Evolutionary conservation across 2,888 invertebrate genomes (phyloP).

Genomic region (Parascotia fuliginaria): DNA sequence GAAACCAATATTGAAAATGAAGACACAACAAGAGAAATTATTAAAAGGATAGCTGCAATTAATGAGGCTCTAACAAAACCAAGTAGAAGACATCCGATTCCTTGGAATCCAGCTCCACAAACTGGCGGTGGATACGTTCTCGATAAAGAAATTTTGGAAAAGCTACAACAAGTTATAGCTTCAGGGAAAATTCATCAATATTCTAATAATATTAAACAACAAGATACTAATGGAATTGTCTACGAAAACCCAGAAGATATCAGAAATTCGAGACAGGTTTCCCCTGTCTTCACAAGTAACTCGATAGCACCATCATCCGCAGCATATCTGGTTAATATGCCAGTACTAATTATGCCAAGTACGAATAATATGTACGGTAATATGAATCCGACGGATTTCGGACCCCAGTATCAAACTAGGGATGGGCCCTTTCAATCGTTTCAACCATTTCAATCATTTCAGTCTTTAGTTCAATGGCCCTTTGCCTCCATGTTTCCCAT

Average conservation of each 20-base stretch:
- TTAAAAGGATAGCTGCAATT: slow-evolving; percentile 84
- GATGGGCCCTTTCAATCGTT: too few relatives aligned
- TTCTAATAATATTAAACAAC: slow-evolving; percentile 41
- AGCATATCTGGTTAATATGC: slow-evolving; percentile 66
- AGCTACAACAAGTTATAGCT: slow-evolving; percentile 71
- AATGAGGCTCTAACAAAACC: slow-evolving; percentile 78
- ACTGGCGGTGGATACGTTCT: slow-evolving; percentile 58
- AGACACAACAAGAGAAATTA: slow-evolving; percentile 70
- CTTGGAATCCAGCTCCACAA: slow-evolving; percentile 57
- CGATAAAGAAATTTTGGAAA: slow-evolving; percentile 68
- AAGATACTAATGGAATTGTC: slow-evolving; percentile 46
- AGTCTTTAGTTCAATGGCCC: slow-evolving; percentile 82
- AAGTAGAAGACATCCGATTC: slow-evolving; percentile 54
- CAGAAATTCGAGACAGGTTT: slow-evolving; percentile 50
- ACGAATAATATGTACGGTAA: slow-evolving; percentile 45
- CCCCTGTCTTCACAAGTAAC: slow-evolving; percentile 33
- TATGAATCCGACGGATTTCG: slow-evolving; percentile 44
- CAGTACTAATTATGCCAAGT: slow-evolving; percentile 63
- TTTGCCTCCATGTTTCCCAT: slow-evolving; percentile 84
- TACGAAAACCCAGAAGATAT: slow-evolving; percentile 31
- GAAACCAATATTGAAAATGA: slow-evolving; percentile 46
- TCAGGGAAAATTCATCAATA: slow-evolving; percentile 62
- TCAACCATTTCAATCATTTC: too few relatives aligned
- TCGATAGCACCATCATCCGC: slow-evolving; percentile 39
- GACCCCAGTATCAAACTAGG: slow-evolving; percentile 53